Evolutionary conservation across 1,140 invertebrate species (phyloP), one percentile per base, ranked within the genome.

Genomic region (Meteorus sp.): DNA sequence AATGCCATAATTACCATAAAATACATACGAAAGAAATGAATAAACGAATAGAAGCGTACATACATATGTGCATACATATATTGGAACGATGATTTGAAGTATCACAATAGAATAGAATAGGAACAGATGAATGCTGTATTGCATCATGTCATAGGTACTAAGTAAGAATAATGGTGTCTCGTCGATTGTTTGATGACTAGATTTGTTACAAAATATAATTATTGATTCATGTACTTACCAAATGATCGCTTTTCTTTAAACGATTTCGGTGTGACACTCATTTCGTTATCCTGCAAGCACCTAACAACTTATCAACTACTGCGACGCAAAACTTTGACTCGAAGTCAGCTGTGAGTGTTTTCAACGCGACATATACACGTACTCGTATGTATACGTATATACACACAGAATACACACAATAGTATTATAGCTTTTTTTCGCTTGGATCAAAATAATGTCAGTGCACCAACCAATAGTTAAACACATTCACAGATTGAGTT

Each of bases 201-300:
- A n/a, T 2, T 31, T 43, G 4, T 53, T 19, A n/a, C 13, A 15
- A 27, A 37, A 13, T 20, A 33, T n/a, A 9, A 47, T 47, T n/a
- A 56, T 33, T 0, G 22, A 25, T 6, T 9, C 25, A 57, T 29
- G 27, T 58, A 61, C 66, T 69, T 44, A 77, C 75, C 73, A 55
- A 76, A 73, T 2, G 75, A 63, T 47, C 73, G 69, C 59, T 57
- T 76, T 54, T 77, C 74, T 52, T 76, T 76, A 59, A 73, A 77
- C 3, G 67, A 60, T 39, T 71, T 75, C 8, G 62, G 64, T 7
- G 56, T 65, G 20, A 66, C 57, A 65, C 62, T 74, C 74, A 75
- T 75, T 43, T 70, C 53, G 35, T 57, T 45, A 33, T 33, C 25
- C 44, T 17, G 22, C 9, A 51, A 22, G 3, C 4, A 11, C 15